A percentile compares a stretch with the other conserved stretches of the same genome.
phyloP scores from a whole-genome alignment of 2,888 invertebrate species.

The Geophilus truncorum region DNA sequence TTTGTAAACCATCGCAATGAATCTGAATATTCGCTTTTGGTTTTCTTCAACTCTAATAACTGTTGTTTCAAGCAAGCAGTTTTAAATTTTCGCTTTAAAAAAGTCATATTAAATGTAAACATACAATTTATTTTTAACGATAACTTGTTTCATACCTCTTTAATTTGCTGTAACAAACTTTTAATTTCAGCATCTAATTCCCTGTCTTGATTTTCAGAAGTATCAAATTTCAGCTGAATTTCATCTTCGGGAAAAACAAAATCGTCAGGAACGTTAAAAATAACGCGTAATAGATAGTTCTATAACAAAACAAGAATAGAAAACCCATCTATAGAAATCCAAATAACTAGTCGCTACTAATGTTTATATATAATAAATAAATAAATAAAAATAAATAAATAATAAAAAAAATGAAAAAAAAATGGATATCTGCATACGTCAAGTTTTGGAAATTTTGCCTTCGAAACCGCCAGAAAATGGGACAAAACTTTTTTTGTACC shows the following conservation, averaged over 20 bases:
- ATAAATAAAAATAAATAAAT: no score
- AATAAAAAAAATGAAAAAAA: not conserved
- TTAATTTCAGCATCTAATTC: not conserved
- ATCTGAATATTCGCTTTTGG: no score
- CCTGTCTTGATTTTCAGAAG: not conserved
- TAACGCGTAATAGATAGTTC: not conserved
- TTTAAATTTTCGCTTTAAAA: not conserved
- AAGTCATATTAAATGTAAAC: not conserved
- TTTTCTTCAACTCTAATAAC: no score
- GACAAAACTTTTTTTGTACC: not conserved
- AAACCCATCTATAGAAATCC: not conserved
- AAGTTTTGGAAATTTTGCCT: not conserved
- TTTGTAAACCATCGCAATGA: no score
- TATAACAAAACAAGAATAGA: not conserved
- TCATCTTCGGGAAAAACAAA: slow-evolving; percentile 28
- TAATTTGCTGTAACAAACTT: not conserved
- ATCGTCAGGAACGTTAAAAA: not conserved
- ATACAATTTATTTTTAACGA: not conserved
- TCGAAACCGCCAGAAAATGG: not conserved
- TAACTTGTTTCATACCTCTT: not conserved
- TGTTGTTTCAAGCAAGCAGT: no score
- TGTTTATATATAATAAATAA: no score
- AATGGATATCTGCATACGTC: not conserved
- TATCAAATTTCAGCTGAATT: not conserved
- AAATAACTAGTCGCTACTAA: no score